Evolutionary conservation across 2,113 vertebrate species (phyloP).

Genomic region (Rattus norvegicus): GRCr8 NC_086022.1:53152001-53152500

Average conservation of each 20-base stretch:
- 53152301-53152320: not conserved
- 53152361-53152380: not conserved
- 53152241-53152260: not conserved
- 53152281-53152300: not conserved
- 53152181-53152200: not conserved
- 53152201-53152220: not conserved
- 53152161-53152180: not conserved
- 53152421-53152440: not conserved
- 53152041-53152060: too few species aligned
- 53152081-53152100: not conserved
- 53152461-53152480: not conserved
- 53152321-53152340: not conserved
- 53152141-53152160: not conserved
- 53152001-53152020: not conserved
- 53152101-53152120: not conserved
- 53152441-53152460: not conserved
- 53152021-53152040: not conserved
- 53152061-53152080: not conserved
- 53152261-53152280: not conserved
- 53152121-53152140: not conserved
- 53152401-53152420: not conserved
- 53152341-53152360: not conserved
- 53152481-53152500: not conserved
- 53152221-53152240: not conserved
- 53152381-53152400: not conserved